Evolutionary conservation across 2,113 vertebrate genomes (phyloP), one percentile per base, ranked within the genome.

Genomic region (Drymodes brunneopygia): DNA sequence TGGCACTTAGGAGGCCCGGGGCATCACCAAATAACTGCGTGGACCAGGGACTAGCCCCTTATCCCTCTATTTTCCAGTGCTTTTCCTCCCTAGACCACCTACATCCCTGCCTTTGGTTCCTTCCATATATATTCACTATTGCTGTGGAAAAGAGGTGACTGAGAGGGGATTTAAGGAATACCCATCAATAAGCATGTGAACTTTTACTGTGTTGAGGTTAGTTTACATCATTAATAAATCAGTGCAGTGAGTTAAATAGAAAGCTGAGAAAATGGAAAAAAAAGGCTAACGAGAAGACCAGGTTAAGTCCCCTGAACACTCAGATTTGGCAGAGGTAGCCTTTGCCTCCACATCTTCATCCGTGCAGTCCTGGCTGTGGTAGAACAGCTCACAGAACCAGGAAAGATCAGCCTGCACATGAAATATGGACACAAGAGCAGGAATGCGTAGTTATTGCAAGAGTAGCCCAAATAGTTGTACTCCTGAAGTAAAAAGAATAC

Each of bases 401-500:
- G 9, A 40, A 25, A 58, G 23, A 57, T 45, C 53, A 83, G 44
- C 38, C 44, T 42, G 38, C 11, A 16, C 1, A 2, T 24, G 66
- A n/a, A 0, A 2, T 5, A 19, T 0, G 1, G 53, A 67, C 27
- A 16, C 0, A 1, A 73, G 16, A 38, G 31, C 35, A 69, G 9
- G 25, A 54, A 14, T 12, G 14, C 0, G 0, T 9, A 66, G 16
- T 47, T 61, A 47, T 0, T 35, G 10, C 44, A 87, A 29, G 36
- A 35, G 35, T 7, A 67, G 20, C 21, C 11, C 15, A 80, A 71
- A 24, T 27, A 67, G 33, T 15, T 67, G 20, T 47, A 60, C 21
- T 85, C 36, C 48, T 67, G 8, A 18, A 67, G 47, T 48, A 78
- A 69, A 91, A 14, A 61, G 35, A 92, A 79, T 9, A 44, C 24